Conservation (phyloP, 2,888 invertebrate genomes). For the Anorthoa munda region DNA sequence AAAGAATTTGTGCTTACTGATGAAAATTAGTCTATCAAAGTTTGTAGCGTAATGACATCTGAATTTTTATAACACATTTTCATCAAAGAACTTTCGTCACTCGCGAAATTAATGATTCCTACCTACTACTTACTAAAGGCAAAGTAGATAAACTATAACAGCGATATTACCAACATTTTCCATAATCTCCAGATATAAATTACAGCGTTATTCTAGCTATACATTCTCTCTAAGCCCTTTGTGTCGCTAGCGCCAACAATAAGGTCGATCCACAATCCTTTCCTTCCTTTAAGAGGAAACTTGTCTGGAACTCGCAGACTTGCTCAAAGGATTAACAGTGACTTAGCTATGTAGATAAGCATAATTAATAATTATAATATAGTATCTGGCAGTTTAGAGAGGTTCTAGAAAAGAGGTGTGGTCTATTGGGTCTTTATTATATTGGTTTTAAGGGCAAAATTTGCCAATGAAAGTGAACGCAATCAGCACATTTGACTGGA, state of each 20-base stretch:
- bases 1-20: too few relatives aligned
- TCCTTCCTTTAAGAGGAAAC: conserved; percentile 45
- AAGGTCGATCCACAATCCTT: conserved; percentile 49
- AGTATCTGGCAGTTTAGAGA: neutral
- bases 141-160: neutral
- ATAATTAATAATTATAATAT: neutral
- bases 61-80: neutral
- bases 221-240: conserved; percentile 58
- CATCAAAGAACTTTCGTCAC: neutral
- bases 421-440: too few relatives aligned
- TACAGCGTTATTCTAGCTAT: conserved; percentile 27
- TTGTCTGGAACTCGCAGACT: conserved; percentile 40
- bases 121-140: neutral
- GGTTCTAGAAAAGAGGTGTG: neutral
- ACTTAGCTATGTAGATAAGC: conserved; percentile 19
- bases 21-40: too few relatives aligned
- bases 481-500: too few relatives aligned
- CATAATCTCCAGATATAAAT: conserved; percentile 42
- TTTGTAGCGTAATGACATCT: too few relatives aligned
- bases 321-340: conserved; percentile 47
- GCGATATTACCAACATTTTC: conserved; percentile 2
- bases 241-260: conserved; percentile 44
- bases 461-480: too few relatives aligned
- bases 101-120: neutral
- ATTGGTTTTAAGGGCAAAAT: too few relatives aligned